Percentiles rank a stretch among this genome's conserved stretches.
These are phyloP conservation scores for Exocentrus adspersus DNA, from an alignment of 2,888 invertebrate genomes.

Conservation along the genomic window DNA sequence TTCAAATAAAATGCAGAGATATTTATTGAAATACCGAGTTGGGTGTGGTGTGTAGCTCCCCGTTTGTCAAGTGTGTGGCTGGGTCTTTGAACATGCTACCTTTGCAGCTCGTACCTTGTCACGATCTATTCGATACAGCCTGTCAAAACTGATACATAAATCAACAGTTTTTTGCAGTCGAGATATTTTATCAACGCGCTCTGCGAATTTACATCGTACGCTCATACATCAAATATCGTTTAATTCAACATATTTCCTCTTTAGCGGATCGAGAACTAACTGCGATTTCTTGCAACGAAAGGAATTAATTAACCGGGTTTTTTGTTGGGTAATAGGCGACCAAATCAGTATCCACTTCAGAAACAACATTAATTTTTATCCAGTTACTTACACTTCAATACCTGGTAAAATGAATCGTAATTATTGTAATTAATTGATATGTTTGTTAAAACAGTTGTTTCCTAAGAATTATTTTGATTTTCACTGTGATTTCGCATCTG, in stretches of 20 bases:
- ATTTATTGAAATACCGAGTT: slow-evolving; percentile 44
- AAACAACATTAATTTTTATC: no score
- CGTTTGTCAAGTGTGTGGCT: slow-evolving; percentile 45
- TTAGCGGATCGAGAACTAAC: background rate
- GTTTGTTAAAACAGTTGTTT: no score
- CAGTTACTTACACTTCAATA: no score
- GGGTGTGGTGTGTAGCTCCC: slow-evolving; percentile 47
- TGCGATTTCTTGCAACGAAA: background rate
- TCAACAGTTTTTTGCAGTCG: slow-evolving; percentile 31
- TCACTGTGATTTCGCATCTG: no score
- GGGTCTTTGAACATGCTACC: slow-evolving; percentile 39
- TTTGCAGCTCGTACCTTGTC: slow-evolving; percentile 37
- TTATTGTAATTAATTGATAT: no score
- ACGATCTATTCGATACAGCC: slow-evolving; percentile 39
- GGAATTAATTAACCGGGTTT: background rate
- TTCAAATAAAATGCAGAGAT: slow-evolving; percentile 43
- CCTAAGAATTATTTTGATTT: no score
- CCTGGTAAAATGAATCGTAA: no score
- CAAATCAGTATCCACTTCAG: no score
- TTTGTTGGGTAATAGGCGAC: no score
- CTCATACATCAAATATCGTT: slow-evolving; percentile 3
- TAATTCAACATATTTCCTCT: background rate
- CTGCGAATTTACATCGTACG: slow-evolving; percentile 8
- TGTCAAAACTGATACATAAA: slow-evolving; percentile 40
- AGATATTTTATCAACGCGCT: slow-evolving; percentile 38